Evolutionary conservation across 2,113 vertebrate species (phyloP), one percentile per base, ranked within the genome.

Genomic region (rabbit (Oryctolagus cuniculus)): DNA sequence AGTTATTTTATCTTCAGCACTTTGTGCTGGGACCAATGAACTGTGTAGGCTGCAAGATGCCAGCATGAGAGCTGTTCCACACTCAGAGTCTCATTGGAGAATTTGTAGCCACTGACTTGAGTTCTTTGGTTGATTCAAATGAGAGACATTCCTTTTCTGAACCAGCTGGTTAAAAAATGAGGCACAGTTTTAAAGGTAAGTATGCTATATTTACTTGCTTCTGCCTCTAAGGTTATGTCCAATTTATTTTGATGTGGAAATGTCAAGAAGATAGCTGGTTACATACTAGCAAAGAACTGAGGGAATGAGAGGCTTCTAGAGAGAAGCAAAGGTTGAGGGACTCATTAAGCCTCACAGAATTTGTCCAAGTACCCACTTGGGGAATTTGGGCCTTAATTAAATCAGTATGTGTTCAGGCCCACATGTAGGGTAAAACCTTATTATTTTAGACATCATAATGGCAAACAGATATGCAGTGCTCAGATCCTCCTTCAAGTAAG

Each of bases 1-100:
- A 44, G 7, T 29, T 63, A 79, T 72, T 90, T 95, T 83, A 80
- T 90, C 61, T 78, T 90, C 1, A 90, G 89, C 61, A 84, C 15
- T 67, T 95, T 92, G 31, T 86, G 16, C 24, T 58, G 10, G 84
- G 34, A 78, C 17, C 17, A 13, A 5, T 70, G 27, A 38, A 78
- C 36, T 34, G 36, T 34, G 36, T 85, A 75, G 73, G 44, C 55
- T 88, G 31, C 25, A 85, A 55, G 70, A 90, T 77, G 25, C 36
- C 10, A 66, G 3, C 34, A 29, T 19, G 66, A 64, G 58, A 92
- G 25, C 29, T 44, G 21, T 90, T 87, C 13, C 22, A 61, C 19
- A 66, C 34, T 73, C 44, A 21, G 25, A 51, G 21, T 82, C 27
- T 87, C 36, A 89, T 17, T 67, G 69, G 58, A 91, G n/a, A 67